Conservation (phyloP, 2,888 invertebrate species). For the Cordylochernes scorpioides region DNA sequence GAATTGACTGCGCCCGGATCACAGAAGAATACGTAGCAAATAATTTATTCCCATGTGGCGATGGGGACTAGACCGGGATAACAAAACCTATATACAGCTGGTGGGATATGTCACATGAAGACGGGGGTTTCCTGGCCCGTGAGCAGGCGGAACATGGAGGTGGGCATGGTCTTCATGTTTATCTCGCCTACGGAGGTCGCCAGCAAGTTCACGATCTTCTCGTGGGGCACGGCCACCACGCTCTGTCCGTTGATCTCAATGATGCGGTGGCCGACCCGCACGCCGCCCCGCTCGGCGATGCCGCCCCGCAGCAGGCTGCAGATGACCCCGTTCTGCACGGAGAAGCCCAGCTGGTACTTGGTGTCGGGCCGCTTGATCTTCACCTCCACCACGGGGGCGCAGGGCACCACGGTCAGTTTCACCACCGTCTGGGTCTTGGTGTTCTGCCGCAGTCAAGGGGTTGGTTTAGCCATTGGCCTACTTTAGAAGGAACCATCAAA, state of each 20-base stretch:
- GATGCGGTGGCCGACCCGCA: constrained; percentile 92
- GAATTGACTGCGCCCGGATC: too few species aligned
- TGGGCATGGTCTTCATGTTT: constrained; percentile 99
- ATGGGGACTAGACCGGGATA: too few species aligned
- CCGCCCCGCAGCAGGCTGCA: constrained; percentile 92
- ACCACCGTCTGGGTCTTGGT: constrained; percentile 94
- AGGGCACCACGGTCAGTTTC: constrained; percentile 92
- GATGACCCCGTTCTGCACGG: constrained; percentile 98
- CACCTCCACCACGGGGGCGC: constrained; percentile 97
- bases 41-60: too few species aligned
- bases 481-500: too few species aligned
- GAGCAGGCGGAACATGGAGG: constrained; percentile 93
- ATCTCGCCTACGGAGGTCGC: constrained; percentile 99
- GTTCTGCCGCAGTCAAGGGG: too few species aligned
- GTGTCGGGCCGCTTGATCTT: constrained; percentile 96
- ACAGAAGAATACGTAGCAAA: too few species aligned
- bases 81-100: too few species aligned
- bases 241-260: constrained; percentile 99
- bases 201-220: constrained; percentile 91
- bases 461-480: too few species aligned
- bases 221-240: constrained; percentile 97
- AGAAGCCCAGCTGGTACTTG: constrained; percentile 97
- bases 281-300: constrained; percentile 94
- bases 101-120: constrained; percentile 84
- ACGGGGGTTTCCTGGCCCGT: constrained; percentile 98